Base-by-base conservation (phyloP, 2,113 vertebrate genomes). In the Excalfactoria chinensis region DNA sequence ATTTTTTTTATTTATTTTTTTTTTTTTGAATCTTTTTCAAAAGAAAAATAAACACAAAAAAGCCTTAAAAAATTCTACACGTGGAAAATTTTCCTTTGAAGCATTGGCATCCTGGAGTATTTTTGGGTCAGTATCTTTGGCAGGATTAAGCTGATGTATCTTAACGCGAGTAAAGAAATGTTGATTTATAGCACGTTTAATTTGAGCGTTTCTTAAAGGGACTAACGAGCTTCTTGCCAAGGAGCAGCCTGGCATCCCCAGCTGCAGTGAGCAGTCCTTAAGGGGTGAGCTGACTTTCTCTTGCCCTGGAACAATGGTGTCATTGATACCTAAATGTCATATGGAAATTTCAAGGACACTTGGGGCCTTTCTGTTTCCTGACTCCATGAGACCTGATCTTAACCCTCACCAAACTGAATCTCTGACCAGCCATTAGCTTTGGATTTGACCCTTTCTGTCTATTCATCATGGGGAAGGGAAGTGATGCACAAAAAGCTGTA, bases 281-380 rank as follows among this genome's bases (percentile, higher is more conserved):
- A 91, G 76, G 91, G 96, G 93, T 40, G 21, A 56, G 86, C 62
- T 55, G 93, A 92, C 89, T 96, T 90, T 96, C 90, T 63, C 88
- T 72, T 41, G 9, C 89, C 86, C 34, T 51, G 0, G 13, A 96
- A 98, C 98, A 98, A 98, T 97, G 88, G 88, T 0, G 2, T 96
- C 86, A 97, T 98, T 98, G 97, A 98, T 95, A 68, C 86, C 53
- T 69, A 98, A 98, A 98, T 97, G 97, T 98, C 97, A 89, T 80
- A 96, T 96, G 95, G 96, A 96, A 97, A 98, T 97, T 96, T 82
- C 62, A 94, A 97, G 93, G 97, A 97, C 97, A 96, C 97, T 97
- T 79, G 88, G 94, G 84, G 93, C 93, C 96, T 97, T 98, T 98
- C 95, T 97, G 80, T 95, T 92, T 86, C 84, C 95, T 96, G 93